phyloP scores from a whole-genome alignment of 1,140 invertebrate species.

The Dendrolimus kikuchii region DNA sequence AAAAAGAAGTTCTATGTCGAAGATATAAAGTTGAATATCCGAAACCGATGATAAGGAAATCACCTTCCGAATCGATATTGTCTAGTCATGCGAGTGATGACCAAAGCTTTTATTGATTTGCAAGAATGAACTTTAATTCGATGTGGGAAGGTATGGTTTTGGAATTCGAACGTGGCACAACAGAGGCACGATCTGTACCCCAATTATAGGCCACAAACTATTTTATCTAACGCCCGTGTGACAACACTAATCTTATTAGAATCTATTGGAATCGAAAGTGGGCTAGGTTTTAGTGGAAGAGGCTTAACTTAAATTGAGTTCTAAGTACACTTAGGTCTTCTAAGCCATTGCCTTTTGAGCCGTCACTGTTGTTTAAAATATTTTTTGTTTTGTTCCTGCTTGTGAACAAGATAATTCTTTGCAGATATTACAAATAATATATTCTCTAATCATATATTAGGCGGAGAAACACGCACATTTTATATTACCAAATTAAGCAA shows the following conservation, averaged over 20 bases:
- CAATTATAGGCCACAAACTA: slow-evolving; percentile 71
- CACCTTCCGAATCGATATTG: slow-evolving; percentile 62
- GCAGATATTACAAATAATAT: no score
- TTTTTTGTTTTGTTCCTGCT: no score
- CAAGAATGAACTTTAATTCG: slow-evolving; percentile 26
- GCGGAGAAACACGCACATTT: no score
- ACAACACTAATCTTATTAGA: slow-evolving; percentile 69
- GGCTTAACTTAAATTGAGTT: slow-evolving; percentile 5
- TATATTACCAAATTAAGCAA: no score
- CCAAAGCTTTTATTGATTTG: slow-evolving; percentile 24
- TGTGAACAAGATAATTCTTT: no score
- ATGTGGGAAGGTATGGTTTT: slow-evolving; percentile 24
- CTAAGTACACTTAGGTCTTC: no score
- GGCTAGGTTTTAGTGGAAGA: slow-evolving; percentile 23
- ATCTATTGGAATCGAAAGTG: slow-evolving; percentile 69
- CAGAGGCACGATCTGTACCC: slow-evolving; percentile 38
- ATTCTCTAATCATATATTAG: no score
- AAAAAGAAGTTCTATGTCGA: slow-evolving; percentile 20
- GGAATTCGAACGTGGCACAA: slow-evolving; percentile 7
- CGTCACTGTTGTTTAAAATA: no score
- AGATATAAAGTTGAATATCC: slow-evolving; percentile 13
- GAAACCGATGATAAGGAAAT: slow-evolving; percentile 3
- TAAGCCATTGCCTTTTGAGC: no score
- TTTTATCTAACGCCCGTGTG: slow-evolving; percentile 68
- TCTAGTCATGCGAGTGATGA: slow-evolving; percentile 69